phyloP scores from a whole-genome alignment of 1,140 invertebrate genomes.

The Metopolophium dirhodum region DNA sequence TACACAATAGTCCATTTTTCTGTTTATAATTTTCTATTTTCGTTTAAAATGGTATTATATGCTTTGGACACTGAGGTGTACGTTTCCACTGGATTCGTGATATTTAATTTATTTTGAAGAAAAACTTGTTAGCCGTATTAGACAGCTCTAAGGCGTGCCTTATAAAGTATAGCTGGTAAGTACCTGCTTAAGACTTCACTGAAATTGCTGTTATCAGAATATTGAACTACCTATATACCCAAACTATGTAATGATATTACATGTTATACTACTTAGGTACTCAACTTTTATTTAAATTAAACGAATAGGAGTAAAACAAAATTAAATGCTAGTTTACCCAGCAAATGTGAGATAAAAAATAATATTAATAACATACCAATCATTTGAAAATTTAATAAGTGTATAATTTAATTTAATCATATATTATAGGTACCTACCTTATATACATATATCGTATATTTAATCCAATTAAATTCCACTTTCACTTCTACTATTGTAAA shows the following conservation, averaged over 20 bases:
- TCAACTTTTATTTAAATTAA: no score
- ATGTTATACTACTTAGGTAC: no score
- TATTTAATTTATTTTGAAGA: background rate
- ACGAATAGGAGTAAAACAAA: no score
- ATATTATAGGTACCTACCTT: background rate
- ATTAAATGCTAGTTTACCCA: no score
- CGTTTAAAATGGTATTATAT: background rate
- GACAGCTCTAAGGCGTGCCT: background rate
- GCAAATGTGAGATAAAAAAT: background rate
- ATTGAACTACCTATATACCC: background rate
- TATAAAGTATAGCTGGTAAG: background rate
- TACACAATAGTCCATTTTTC: background rate
- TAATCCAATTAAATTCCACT: background rate
- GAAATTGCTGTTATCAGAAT: background rate
- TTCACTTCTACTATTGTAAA: slow-evolving; percentile 24
- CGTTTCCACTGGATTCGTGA: background rate
- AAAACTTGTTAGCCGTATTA: background rate
- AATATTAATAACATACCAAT: background rate
- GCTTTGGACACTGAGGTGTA: background rate
- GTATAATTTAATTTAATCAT: background rate
- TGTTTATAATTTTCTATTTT: background rate
- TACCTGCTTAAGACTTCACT: background rate
- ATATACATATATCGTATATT: background rate
- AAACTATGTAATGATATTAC: no score
- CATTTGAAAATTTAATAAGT: background rate